These are phyloP conservation scores for Baccha elongata DNA, from an alignment of 2,888 invertebrate species.

Conservation along the genomic window DNA sequence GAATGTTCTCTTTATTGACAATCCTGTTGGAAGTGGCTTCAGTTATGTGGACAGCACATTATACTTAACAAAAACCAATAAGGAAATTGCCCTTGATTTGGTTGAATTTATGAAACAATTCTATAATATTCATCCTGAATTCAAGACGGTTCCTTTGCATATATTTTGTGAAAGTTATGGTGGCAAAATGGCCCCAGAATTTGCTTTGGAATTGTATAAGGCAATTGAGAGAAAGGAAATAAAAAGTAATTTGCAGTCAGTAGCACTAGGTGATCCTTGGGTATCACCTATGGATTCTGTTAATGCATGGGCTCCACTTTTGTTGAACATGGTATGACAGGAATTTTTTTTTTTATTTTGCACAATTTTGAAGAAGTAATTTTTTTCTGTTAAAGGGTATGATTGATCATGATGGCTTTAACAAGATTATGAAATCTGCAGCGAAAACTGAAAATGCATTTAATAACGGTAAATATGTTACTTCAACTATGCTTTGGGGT, in stretches of 20 bases:
- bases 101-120: conserved; percentile 88
- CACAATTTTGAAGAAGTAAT: neutral
- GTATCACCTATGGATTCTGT: conserved; percentile 93
- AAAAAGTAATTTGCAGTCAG: conserved; percentile 88
- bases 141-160: conserved; percentile 89
- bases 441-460: conserved; percentile 84
- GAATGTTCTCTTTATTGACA: conserved; percentile 94
- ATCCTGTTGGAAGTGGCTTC: conserved; percentile 94
- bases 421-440: conserved; percentile 85
- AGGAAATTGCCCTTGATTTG: conserved; percentile 89
- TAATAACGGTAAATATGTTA: conserved; percentile 84
- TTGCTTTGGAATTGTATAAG: conserved; percentile 85
- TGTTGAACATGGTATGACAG: conserved; percentile 86
- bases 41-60: conserved; percentile 87
- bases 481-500: conserved; percentile 87
- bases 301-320: conserved; percentile 91
- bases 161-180: conserved; percentile 96
- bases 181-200: conserved; percentile 95
- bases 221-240: conserved; percentile 86
- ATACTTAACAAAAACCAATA: conserved; percentile 84
- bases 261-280: conserved; percentile 95
- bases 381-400: conserved; percentile 85
- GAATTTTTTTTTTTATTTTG: conserved; percentile 16
- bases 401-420: conserved; percentile 87
- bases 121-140: conserved; percentile 86